Percentiles rank a stretch among this genome's conserved stretches.
phyloP scores from a whole-genome alignment of 2,797 vertebrate genomes.

The Macroramphosus scolopax region DNA sequence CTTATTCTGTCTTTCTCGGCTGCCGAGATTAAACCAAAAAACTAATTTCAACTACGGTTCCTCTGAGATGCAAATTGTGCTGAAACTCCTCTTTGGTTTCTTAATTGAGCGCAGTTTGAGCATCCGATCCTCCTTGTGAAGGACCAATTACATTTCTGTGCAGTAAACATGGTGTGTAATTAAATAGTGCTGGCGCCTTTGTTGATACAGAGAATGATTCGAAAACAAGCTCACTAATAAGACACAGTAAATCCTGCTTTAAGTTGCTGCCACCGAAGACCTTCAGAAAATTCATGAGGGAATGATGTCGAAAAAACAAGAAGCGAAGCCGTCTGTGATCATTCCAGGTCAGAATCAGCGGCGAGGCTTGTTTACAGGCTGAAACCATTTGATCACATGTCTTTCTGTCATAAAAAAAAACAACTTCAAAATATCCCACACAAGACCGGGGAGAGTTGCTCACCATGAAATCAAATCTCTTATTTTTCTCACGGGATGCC shows the following conservation, averaged over 20 bases:
- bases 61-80: slow-evolving; percentile 10
- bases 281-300: slow-evolving; percentile 14
- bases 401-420: slow-evolving; percentile 15
- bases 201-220: slow-evolving; percentile 12
- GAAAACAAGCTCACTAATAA: slow-evolving; percentile 21
- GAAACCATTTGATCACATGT: too few relatives aligned
- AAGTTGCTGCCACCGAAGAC: slow-evolving; percentile 2
- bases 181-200: slow-evolving; percentile 14
- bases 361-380: too few relatives aligned
- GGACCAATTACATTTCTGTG: slow-evolving; percentile 18
- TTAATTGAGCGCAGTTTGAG: slow-evolving; percentile 11
- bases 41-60: slow-evolving; percentile 15
- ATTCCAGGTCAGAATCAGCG: slow-evolving; percentile 17
- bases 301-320: too few relatives aligned
- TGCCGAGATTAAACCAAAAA: too few relatives aligned
- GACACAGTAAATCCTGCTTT: slow-evolving; percentile 14
- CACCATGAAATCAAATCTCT: too few relatives aligned
- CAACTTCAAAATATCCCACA: not conserved
- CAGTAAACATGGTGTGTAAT: slow-evolving; percentile 28
- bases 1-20: too few relatives aligned
- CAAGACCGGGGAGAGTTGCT: too few relatives aligned
- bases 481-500: too few relatives aligned
- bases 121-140: slow-evolving; percentile 9
- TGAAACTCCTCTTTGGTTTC: slow-evolving; percentile 30
- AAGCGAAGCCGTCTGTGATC: too few relatives aligned